Evolutionary conservation across 2,113 vertebrate species (phyloP).

Genomic region (Crotophaga sulcirostris): DNA sequence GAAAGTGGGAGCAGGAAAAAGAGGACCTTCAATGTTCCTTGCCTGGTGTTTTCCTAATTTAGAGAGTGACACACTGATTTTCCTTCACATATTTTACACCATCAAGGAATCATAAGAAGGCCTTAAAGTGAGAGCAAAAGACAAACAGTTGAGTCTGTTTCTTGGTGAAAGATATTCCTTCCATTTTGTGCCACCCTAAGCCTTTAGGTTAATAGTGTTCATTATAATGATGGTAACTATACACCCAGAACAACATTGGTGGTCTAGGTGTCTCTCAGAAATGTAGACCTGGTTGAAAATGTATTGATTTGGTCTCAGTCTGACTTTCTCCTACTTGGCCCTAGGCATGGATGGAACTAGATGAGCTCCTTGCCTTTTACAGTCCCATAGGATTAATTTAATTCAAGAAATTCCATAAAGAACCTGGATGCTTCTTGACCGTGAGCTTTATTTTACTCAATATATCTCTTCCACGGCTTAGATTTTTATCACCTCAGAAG

Average conservation of each 20-base stretch:
- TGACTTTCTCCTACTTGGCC: slow-evolving; percentile 18
- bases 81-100: not conserved
- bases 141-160: not conserved
- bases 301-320: not conserved
- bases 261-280: not conserved
- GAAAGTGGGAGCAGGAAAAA: not conserved
- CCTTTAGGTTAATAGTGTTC: not conserved
- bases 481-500: slow-evolving; percentile 25
- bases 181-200: not conserved
- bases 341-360: not conserved
- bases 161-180: not conserved
- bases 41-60: not conserved
- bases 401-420: not conserved
- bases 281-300: not conserved
- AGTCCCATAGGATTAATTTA: slow-evolving; percentile 7
- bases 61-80: not conserved
- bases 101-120: not conserved
- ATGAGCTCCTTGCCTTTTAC: not conserved
- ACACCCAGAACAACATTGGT: not conserved
- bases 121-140: not conserved
- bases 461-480: not conserved
- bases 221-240: not conserved
- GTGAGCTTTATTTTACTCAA: slow-evolving; percentile 11
- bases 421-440: not conserved
- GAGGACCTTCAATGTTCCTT: not conserved